phyloP scores from a whole-genome alignment of 2,888 invertebrate species.

The Spodoptera picta region DNA sequence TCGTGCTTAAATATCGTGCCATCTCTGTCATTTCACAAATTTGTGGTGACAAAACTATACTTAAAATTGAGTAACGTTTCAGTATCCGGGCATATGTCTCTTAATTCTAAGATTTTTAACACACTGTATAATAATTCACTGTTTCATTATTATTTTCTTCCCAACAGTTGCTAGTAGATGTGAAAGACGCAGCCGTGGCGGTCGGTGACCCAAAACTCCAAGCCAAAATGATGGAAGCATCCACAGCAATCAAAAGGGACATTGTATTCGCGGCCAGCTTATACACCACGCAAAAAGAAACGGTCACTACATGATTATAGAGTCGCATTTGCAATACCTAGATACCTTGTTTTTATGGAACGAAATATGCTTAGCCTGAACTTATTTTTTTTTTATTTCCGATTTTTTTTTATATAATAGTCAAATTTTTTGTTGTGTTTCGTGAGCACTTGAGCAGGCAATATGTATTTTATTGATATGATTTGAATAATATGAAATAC shows the following conservation, averaged over 20 bases:
- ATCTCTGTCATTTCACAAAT: too few relatives aligned
- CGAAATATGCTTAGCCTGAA: constrained; percentile 17
- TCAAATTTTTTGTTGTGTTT: neutral
- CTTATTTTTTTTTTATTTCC: too few relatives aligned
- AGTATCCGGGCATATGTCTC: too few relatives aligned
- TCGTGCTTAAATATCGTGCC: too few relatives aligned
- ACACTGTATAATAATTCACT: too few relatives aligned
- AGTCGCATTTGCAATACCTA: constrained; percentile 13
- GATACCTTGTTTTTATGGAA: constrained; percentile 17
- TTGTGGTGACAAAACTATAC: too few relatives aligned
- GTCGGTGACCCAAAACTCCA: constrained; percentile 97
- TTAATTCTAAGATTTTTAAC: too few relatives aligned
- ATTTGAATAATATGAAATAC: constrained; percentile 6
- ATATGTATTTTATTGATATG: neutral
- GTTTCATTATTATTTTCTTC: neutral
- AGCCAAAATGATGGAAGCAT: constrained; percentile 98
- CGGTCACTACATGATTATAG: constrained; percentile 56
- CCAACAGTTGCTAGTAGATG: constrained; percentile 89
- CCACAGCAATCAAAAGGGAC: constrained; percentile 97
- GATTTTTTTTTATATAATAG: too few relatives aligned
- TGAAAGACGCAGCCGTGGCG: constrained; percentile 96
- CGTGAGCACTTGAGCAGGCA: neutral
- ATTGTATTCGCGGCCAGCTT: constrained; percentile 99
- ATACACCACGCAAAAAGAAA: constrained; percentile 91
- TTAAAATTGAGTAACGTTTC: too few relatives aligned